Evolutionary conservation across 2,888 invertebrate genomes (phyloP).

Genomic region (Leucophora obtusa): DNA sequence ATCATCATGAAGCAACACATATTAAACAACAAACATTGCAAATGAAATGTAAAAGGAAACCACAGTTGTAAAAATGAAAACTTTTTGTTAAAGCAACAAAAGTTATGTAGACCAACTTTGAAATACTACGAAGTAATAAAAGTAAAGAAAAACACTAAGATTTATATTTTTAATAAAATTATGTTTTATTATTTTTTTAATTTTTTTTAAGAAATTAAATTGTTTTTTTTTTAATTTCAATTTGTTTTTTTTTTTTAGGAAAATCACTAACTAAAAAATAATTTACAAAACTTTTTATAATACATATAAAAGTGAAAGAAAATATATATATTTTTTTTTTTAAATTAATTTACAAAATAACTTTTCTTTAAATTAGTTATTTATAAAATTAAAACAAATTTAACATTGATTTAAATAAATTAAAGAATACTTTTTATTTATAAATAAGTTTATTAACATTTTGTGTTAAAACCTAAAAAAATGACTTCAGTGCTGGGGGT

Average conservation of each 20-base stretch:
- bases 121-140: background rate
- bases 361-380: conserved; percentile 3
- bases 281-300: conserved; percentile 42
- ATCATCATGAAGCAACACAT: conserved; percentile 1
- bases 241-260: conserved; percentile 28
- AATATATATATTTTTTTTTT: background rate
- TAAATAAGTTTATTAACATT: conserved; percentile 15
- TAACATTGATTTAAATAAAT: conserved; percentile 32
- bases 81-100: background rate
- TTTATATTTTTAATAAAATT: conserved; percentile 61
- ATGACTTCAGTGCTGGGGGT: conserved; percentile 59
- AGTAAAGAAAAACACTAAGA: conserved; percentile 8
- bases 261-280: conserved; percentile 56
- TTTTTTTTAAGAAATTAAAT: conserved; percentile 28
- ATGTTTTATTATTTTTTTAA: conserved; percentile 39
- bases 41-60: conserved; percentile 4
- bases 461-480: conserved; percentile 3
- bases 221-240: conserved; percentile 6
- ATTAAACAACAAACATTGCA: background rate
- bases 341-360: background rate
- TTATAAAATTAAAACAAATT: conserved; percentile 31
- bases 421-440: background rate
- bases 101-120: background rate
- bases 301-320: conserved; percentile 7
- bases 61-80: conserved; percentile 1